These are phyloP conservation scores for Gymnothorax reevesii DNA, from an alignment of 2,797 vertebrate genomes.

Conservation along the genomic window DNA sequence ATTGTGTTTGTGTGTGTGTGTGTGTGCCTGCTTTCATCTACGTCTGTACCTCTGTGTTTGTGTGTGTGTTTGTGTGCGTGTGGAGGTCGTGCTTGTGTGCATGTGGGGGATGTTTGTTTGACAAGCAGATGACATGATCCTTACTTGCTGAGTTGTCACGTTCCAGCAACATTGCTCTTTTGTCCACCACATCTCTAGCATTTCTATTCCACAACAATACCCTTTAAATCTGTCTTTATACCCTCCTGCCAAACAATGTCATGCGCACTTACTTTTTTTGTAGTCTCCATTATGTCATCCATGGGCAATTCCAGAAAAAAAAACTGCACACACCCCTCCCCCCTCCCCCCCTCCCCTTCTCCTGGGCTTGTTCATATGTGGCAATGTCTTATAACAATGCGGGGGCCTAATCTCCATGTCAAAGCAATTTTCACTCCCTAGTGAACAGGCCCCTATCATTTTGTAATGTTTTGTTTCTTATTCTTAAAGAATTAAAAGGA, in stretches of 20 bases:
- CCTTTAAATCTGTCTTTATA: conserved; percentile 81
- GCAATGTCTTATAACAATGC: conserved; percentile 88
- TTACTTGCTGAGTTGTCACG: conserved; percentile 81
- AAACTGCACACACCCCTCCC: conserved; percentile 12
- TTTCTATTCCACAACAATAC: conserved; percentile 77
- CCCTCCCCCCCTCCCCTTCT: conserved; percentile 68
- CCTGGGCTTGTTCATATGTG: conserved; percentile 79
- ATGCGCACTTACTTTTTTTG: conserved; percentile 87
- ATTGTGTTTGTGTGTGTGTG: conserved; percentile 25
- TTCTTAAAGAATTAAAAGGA: conserved; percentile 92
- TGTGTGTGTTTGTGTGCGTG: conserved; percentile 8
- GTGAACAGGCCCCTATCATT: conserved; percentile 95
- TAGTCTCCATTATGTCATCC: conserved; percentile 83
- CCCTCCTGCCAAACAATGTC: conserved; percentile 88
- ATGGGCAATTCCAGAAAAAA: conserved; percentile 80
- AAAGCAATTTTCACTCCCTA: conserved; percentile 98
- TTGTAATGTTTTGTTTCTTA: conserved; percentile 98
- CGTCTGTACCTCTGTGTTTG: background rate
- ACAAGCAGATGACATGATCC: conserved; percentile 73
- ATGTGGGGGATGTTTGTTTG: conserved; percentile 39
- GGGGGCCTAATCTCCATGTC: conserved; percentile 84
- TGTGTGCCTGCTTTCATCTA: background rate
- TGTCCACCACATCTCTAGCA: conserved; percentile 73
- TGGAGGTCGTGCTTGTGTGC: conserved; percentile 9
- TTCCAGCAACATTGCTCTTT: conserved; percentile 79